Percentiles rank a stretch among this genome's conserved stretches.
These are phyloP conservation scores for Fistularia commersonii DNA, from an alignment of 2,797 vertebrate species.

Conservation along the genomic window DNA sequence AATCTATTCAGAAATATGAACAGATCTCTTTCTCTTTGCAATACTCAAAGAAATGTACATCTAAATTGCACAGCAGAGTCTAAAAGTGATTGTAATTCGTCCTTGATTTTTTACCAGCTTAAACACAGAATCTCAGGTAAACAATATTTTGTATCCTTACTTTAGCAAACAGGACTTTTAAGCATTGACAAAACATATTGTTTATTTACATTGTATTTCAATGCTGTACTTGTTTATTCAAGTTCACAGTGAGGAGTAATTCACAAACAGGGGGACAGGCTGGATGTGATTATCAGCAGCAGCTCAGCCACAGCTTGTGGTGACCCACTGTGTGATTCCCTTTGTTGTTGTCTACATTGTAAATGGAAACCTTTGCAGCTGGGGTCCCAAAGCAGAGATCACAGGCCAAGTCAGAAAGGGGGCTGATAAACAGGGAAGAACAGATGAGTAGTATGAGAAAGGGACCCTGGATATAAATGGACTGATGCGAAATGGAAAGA, in stretches of 20 bases:
- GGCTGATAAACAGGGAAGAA: slow-evolving; percentile 13
- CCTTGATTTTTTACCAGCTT: too few relatives aligned
- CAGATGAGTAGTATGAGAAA: slow-evolving; percentile 12
- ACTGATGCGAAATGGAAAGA: slow-evolving; percentile 3
- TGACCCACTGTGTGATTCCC: slow-evolving; percentile 46
- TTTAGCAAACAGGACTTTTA: too few relatives aligned
- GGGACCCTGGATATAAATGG: slow-evolving; percentile 2
- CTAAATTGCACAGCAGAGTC: too few relatives aligned
- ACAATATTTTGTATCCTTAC: too few relatives aligned
- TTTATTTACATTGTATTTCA: too few relatives aligned
- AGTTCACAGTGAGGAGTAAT: slow-evolving; percentile 1
- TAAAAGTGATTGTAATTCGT: too few relatives aligned
- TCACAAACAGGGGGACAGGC: slow-evolving; percentile 3
- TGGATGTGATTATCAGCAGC: slow-evolving; percentile 17
- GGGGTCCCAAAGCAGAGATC: slow-evolving; percentile 15
- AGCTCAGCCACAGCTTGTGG: slow-evolving; percentile 17
- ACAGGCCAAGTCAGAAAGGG: slow-evolving; percentile 18
- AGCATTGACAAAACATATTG: too few relatives aligned
- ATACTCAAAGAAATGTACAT: too few relatives aligned
- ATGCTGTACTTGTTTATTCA: slow-evolving; percentile 1
- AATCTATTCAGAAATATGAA: neutral
- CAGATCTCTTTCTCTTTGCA: neutral
- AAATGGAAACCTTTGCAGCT: slow-evolving; percentile 36
- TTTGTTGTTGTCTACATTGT: slow-evolving; percentile 26
- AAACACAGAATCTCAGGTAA: too few relatives aligned